Percentiles rank a stretch among this genome's conserved stretches.
These are phyloP conservation scores for Sapayoa aenigma DNA, from an alignment of 2,113 vertebrate species.

Conservation along the genomic window DNA sequence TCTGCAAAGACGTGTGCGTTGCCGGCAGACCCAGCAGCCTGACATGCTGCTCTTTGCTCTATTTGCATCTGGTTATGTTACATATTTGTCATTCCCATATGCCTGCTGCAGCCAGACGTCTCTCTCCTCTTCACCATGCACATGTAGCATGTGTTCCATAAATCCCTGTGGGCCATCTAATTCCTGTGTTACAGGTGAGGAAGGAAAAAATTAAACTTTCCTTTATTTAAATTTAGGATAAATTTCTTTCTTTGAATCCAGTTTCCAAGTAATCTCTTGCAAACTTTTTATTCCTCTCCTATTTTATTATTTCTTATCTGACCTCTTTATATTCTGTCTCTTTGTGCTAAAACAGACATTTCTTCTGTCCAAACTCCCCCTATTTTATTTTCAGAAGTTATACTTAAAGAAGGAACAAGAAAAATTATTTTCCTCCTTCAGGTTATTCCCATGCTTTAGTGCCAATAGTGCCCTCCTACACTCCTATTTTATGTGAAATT, in stretches of 20 bases:
- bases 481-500: constrained; percentile 33
- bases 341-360: neutral
- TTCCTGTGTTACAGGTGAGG: neutral
- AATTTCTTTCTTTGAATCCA: neutral
- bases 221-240: neutral
- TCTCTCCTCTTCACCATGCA: neutral
- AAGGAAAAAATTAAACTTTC: neutral
- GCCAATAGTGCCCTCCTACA: constrained; percentile 51
- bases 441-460: constrained; percentile 61
- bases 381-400: neutral
- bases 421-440: neutral
- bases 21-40: neutral
- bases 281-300: neutral
- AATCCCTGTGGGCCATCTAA: neutral
- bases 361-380: neutral
- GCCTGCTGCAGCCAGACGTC: accelerated
- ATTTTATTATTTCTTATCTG: neutral
- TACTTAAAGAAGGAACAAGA: neutral
- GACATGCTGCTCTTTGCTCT: neutral
- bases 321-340: neutral
- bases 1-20: neutral
- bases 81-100: neutral
- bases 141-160: neutral
- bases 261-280: neutral
- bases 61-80: neutral